phyloP scores from a whole-genome alignment of 2,113 vertebrate genomes.

The Corythornis vintsioides region DNA sequence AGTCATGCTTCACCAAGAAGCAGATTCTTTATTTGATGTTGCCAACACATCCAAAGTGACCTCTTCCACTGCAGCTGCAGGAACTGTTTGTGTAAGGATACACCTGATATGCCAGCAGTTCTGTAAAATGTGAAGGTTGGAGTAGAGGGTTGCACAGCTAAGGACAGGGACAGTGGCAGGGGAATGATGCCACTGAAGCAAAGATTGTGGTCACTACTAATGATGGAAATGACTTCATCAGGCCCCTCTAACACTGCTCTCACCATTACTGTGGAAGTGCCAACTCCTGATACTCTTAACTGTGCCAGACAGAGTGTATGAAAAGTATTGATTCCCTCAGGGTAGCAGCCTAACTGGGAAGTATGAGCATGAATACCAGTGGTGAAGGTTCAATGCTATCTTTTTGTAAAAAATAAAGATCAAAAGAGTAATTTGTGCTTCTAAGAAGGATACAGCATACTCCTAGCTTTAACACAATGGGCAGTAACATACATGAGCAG shows the following conservation, averaged over 20 bases:
- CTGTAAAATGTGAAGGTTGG: not conserved
- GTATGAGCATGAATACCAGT: not conserved
- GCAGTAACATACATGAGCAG: not conserved
- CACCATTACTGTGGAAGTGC: not conserved
- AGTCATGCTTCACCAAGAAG: not conserved
- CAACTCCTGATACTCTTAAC: not conserved
- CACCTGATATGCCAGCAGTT: not conserved
- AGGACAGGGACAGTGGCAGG: not conserved
- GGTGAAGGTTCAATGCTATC: not conserved
- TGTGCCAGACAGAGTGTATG: fast-evolving
- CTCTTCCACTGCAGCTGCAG: not conserved
- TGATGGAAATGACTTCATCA: not conserved
- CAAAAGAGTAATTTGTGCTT: not conserved
- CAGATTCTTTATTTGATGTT: not conserved
- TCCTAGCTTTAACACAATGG: not conserved
- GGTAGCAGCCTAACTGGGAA: not conserved
- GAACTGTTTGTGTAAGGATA: not conserved
- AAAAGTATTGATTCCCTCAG: not conserved
- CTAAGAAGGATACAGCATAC: not conserved
- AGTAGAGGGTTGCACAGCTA: not conserved
- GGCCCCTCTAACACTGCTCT: not conserved
- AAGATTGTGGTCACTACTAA: not conserved
- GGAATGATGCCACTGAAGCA: fast-evolving
- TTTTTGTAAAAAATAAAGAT: not conserved
- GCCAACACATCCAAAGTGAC: not conserved